These are phyloP conservation scores for Beaufortia kweichowensis DNA, from an alignment of 2,113 vertebrate genomes.

Conservation along the genomic window DNA sequence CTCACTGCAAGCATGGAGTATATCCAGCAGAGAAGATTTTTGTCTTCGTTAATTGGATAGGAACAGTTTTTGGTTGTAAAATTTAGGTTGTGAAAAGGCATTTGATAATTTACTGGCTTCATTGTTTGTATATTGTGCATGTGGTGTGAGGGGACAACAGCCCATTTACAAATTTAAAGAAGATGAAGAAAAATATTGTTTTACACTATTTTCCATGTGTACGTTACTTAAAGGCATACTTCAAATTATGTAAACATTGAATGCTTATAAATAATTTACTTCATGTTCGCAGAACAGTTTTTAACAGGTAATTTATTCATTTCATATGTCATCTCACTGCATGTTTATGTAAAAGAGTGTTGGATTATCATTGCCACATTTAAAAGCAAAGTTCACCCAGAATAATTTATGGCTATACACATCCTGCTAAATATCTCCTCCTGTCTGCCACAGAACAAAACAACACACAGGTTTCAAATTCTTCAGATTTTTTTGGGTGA, in stretches of 20 bases:
- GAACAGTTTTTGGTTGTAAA: background rate
- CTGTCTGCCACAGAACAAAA: too few relatives aligned
- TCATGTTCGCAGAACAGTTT: background rate
- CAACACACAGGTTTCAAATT: too few relatives aligned
- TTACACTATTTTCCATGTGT: background rate
- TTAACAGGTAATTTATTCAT: background rate
- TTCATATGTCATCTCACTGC: background rate
- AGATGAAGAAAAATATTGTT: background rate
- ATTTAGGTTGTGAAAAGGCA: background rate
- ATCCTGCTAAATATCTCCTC: background rate
- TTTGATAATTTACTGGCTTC: background rate
- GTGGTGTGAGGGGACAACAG: background rate
- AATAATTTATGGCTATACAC: background rate
- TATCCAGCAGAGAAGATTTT: background rate
- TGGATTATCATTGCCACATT: background rate
- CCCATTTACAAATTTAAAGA: background rate
- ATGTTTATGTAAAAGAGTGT: background rate
- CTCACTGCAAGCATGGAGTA: background rate
- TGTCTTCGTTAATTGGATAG: background rate
- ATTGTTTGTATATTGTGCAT: too few relatives aligned
- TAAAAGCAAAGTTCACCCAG: background rate
- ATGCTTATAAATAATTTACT: background rate
- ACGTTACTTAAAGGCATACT: background rate
- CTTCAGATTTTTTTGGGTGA: background rate
- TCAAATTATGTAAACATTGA: background rate